Conservation (phyloP, 2,888 invertebrate genomes). For the Lamellibrachia columna region DNA sequence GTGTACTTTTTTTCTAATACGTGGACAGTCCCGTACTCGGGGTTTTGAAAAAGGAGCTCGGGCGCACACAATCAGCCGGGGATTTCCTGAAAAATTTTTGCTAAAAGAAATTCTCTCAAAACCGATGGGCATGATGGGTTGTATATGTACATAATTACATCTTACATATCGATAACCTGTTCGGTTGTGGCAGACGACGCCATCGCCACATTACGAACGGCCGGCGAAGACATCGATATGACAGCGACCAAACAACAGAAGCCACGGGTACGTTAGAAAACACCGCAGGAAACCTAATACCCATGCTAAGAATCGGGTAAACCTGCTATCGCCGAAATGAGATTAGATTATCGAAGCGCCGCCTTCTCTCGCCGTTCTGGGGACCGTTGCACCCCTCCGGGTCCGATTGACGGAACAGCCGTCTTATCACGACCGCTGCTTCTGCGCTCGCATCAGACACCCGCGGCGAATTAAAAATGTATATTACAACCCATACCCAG, state of each 20-base stretch:
- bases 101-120: no score
- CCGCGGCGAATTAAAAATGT: conserved; percentile 11
- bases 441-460: background rate
- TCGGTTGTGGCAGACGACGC: no score
- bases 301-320: background rate
- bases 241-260: background rate
- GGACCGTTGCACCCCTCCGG: background rate
- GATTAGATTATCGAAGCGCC: background rate
- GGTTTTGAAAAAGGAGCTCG: no score
- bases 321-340: background rate
- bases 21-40: no score
- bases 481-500: conserved; percentile 9
- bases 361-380: background rate
- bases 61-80: no score
- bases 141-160: no score
- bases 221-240: no score
- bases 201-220: no score
- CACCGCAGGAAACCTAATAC: background rate
- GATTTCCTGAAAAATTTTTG: no score
- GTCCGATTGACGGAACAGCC: background rate
- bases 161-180: no score
- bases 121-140: no score
- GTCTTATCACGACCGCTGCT: background rate
- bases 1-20: no score
- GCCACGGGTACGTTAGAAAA: background rate